Conservation (phyloP, 2,797 vertebrate species). For the Pangasius larnaudii region DNA sequence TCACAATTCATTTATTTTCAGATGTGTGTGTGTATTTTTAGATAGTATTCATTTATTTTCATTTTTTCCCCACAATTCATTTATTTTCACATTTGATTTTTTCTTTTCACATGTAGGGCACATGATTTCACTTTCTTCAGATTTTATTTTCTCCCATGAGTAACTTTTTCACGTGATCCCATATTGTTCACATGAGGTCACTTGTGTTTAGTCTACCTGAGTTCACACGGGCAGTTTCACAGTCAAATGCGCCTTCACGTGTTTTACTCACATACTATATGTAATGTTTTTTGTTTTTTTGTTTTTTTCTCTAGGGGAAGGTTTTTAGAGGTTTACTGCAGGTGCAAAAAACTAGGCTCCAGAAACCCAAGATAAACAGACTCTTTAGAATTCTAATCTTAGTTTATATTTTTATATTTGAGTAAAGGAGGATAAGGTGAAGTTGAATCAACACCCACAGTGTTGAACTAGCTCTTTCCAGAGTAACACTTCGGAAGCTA, state of each 20-base stretch:
- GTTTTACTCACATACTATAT: too few species aligned
- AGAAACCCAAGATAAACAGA: neutral
- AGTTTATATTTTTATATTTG: neutral
- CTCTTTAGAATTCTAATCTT: neutral
- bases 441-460: neutral
- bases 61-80: neutral
- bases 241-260: neutral
- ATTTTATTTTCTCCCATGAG: neutral
- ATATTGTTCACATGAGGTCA: neutral
- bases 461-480: neutral
- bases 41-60: too few species aligned
- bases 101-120: neutral
- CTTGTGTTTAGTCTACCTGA: neutral
- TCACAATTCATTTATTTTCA: too few species aligned
- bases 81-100: neutral
- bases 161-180: neutral
- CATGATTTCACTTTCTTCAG: neutral
- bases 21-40: too few species aligned
- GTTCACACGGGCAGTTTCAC: neutral
- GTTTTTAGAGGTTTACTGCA: neutral
- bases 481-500: neutral
- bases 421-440: neutral
- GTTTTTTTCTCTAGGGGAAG: neutral
- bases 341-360: neutral
- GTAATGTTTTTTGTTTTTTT: neutral